Base-by-base conservation (phyloP, 53 echinoderm and acorn worm species). In the Stichopus horrens region DNA sequence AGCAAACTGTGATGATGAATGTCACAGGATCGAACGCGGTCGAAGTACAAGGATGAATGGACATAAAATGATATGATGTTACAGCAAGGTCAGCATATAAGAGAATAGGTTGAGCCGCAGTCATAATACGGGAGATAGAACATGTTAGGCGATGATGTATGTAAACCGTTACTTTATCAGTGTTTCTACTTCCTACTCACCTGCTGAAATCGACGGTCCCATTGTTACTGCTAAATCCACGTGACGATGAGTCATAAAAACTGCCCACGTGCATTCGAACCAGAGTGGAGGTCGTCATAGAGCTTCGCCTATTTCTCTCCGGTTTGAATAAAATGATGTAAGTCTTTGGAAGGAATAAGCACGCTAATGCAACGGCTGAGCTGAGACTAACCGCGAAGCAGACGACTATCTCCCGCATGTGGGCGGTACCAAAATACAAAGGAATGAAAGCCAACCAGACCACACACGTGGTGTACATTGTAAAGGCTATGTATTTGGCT, bases 201-300 rank as follows among this genome's bases (percentile, higher is more conserved):
- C 89, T 93, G 89, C 93, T 89, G 5, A 87, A 88, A 76, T 93
- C 93, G 54, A 92, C 75, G 6, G 92, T 90, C 20, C 96, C 94
- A 73, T 96, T 95, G 52, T 90, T 93, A 74, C 92, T 94, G 79
- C 87, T 94, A 88, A 90, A 93, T 52, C 93, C 93, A 75, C 92
- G 83, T 22, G 96, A 93, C 53, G 96, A 92, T 66, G 92, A 86
- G 76, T 96, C 96, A 86, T 91, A 93, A 89, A 96, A 96, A 68
- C 95, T 96, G 8, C 98, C 98, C 55, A 98, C 98, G 89, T 98
- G 98, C 98, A 98, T 98, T 58, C 98, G 94, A 10, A 98, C 98
- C 54, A 98, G 74, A 54, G 93, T 98, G 2, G 98, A 98, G 4
- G 98, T 98, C 37, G 94, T 95, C 98, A 98, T 98, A 0, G 95